Conservation (phyloP, 2,113 vertebrate species). For the Gulo gulo region DNA sequence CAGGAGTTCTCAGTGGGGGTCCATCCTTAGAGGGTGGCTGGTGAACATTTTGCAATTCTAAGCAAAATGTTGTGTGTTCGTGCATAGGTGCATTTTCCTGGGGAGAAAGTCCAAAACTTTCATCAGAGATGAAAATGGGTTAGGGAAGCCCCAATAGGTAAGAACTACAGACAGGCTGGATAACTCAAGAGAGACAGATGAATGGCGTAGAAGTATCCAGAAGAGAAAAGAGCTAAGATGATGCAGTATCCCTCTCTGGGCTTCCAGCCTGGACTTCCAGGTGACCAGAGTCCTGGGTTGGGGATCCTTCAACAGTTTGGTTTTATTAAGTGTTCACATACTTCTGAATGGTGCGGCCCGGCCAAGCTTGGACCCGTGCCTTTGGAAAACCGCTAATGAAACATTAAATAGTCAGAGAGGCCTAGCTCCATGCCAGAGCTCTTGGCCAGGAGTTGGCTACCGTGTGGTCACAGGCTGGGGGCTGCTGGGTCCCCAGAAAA, state of each 20-base stretch:
- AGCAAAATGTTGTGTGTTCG: background rate
- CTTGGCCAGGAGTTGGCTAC: constrained; percentile 47
- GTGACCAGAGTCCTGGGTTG: constrained; percentile 50
- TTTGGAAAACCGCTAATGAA: constrained; percentile 70
- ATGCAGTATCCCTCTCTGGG: background rate
- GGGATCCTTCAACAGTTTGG: constrained; percentile 58
- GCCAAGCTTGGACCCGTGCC: constrained; percentile 61
- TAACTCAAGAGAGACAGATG: background rate
- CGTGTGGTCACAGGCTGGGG: constrained; percentile 10
- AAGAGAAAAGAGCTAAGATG: background rate
- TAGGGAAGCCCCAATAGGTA: background rate
- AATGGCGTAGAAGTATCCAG: background rate
- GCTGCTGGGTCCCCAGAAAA: constrained; percentile 54
- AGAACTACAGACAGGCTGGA: background rate
- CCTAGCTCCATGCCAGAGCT: constrained; percentile 45
- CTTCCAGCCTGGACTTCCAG: constrained; percentile 17
- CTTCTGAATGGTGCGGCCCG: background rate
- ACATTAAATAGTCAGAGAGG: constrained; percentile 43
- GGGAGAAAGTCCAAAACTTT: background rate
- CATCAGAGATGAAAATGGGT: background rate
- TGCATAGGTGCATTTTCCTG: background rate
- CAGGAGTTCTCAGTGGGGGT: background rate
- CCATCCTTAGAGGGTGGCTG: background rate
- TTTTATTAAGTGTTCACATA: constrained; percentile 68
- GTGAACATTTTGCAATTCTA: background rate